Percentiles rank a stretch among this genome's conserved stretches.
These are phyloP conservation scores for Cherax quadricarinatus DNA, from an alignment of 1,140 invertebrate species.

Conservation along the genomic window DNA sequence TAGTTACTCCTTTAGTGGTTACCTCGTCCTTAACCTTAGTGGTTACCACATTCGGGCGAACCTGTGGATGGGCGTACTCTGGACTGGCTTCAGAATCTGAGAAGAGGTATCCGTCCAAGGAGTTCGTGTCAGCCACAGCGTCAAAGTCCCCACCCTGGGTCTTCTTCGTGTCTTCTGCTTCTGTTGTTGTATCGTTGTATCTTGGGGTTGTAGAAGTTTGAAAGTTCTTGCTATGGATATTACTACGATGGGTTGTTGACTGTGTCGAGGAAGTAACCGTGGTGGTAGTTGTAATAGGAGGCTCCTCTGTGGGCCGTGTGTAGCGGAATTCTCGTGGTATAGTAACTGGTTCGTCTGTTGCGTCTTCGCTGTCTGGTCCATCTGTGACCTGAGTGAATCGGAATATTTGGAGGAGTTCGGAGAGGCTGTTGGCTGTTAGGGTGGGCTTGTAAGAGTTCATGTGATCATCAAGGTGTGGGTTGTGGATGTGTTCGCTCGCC, in stretches of 20 bases:
- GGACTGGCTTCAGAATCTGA: conserved; percentile 70
- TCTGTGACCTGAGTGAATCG: conserved; percentile 69
- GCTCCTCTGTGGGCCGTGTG: conserved; percentile 69
- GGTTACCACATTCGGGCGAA: conserved; percentile 17
- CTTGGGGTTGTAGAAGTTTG: conserved; percentile 38
- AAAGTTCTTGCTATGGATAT: conserved; percentile 17
- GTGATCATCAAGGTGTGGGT: conserved; percentile 59
- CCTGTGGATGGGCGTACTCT: conserved; percentile 54
- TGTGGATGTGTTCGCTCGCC: conserved; percentile 16
- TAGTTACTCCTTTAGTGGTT: conserved; percentile 37
- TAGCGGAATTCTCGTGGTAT: conserved; percentile 62
- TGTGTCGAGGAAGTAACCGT: conserved; percentile 17
- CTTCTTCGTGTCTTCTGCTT: conserved; percentile 36
- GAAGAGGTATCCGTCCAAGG: conserved; percentile 71
- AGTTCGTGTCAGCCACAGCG: conserved; percentile 72
- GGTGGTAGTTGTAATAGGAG: conserved; percentile 29
- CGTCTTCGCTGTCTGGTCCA: conserved; percentile 13
- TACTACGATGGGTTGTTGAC: neutral
- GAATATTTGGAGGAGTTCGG: conserved; percentile 72
- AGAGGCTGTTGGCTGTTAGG: conserved; percentile 69
- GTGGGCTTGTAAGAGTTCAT: conserved; percentile 67
- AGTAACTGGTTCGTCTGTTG: conserved; percentile 54
- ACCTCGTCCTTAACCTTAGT: conserved; percentile 17
- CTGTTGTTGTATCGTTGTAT: conserved; percentile 30
- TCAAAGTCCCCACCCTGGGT: conserved; percentile 37